Conservation (phyloP, 92 coral and sea anemone species). For the Siderastrea siderea region DNA sequence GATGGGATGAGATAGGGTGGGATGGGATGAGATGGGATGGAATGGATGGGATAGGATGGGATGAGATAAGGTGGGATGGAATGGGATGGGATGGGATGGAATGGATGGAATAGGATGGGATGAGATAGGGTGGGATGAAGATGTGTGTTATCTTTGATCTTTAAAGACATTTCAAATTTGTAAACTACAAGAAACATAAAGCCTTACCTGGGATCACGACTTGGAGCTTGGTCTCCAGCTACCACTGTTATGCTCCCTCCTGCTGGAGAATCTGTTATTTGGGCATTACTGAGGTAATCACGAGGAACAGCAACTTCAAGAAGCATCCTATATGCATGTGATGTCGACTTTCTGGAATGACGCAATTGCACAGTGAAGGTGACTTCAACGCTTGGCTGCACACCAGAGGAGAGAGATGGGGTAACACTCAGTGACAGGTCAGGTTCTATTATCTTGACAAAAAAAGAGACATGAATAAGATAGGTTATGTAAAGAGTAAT, state of each 20-base stretch:
- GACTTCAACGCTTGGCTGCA: slow-evolving; percentile 59
- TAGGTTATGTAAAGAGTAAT: not conserved
- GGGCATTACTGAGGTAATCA: slow-evolving; percentile 61
- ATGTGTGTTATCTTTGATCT: too few relatives aligned
- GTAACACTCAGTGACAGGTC: slow-evolving; percentile 60
- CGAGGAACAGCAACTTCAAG: slow-evolving; percentile 85
- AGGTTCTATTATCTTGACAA: slow-evolving; percentile 83
- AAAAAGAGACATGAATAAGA: not conserved
- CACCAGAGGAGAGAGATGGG: slow-evolving; percentile 60
- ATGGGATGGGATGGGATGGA: too few relatives aligned
- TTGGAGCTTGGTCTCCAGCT: slow-evolving; percentile 76
- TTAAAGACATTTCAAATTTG: too few relatives aligned
- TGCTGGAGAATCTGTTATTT: slow-evolving; percentile 31
- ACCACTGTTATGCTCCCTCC: slow-evolving; percentile 37
- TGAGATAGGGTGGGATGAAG: too few relatives aligned
- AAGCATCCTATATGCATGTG: slow-evolving; percentile 85
- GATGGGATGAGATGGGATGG: too few relatives aligned
- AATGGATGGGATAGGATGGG: too few relatives aligned
- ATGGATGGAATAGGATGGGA: too few relatives aligned
- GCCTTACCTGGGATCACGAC: slow-evolving; percentile 78
- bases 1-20: too few relatives aligned
- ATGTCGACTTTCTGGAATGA: slow-evolving; percentile 64
- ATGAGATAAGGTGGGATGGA: too few relatives aligned
- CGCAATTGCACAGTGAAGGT: slow-evolving; percentile 69
- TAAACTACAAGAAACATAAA: too few relatives aligned